Base-by-base conservation (phyloP, 1,140 invertebrate species). In the Pogonognathellus flavescens region DNA sequence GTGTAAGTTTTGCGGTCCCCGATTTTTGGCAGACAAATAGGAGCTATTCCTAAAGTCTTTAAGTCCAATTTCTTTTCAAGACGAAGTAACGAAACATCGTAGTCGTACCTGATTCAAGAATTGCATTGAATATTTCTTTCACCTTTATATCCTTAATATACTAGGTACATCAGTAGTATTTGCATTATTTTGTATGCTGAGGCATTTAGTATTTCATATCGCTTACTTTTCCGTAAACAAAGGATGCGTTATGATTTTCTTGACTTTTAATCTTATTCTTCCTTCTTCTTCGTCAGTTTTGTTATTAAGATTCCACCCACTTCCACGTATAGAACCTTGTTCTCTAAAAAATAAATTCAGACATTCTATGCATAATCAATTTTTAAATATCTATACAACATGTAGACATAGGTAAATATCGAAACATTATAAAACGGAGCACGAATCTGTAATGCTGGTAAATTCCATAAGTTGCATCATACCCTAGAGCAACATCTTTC, bases 241-340 rank as follows among this genome's bases (percentile, higher is more conserved):
- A 31, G 87, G 85, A 76, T 87, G 87, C 11, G 9, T 83, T 11
- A 86, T 82, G 13, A 83, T 84, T 55, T 84, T 31, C 20, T 66
- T 20, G 7, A 86, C 85, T 22, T 84, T 41, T 10, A 82, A 84
- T 20, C 87, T 70, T 14, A 76, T 70, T 13, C 84, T 82, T 53
- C 72, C 82, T 49, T 87, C 87, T 0, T 84, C 52, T 14, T 49
- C 57, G 20, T 86, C 86, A 6, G 83, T 86, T 76, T 5, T 31
- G 9, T 81, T 62, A 5, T n/a, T 13, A 11, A 13, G 9, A 57
- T 81, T 53, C 41, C 59, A 86, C 5, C 83, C 82, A n/a, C 66
- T 53, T 0, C 86, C 76, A 0, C 83, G 22, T 10, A 84, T 82
- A 16, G 81, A 87, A 5, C 76, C 84, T 20, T 49, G 0, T 52